Percentiles rank a stretch among this genome's conserved stretches.
These are phyloP conservation scores for Pseudorectes ferrugineus DNA, from an alignment of 2,113 vertebrate species.

Conservation along the genomic window DNA sequence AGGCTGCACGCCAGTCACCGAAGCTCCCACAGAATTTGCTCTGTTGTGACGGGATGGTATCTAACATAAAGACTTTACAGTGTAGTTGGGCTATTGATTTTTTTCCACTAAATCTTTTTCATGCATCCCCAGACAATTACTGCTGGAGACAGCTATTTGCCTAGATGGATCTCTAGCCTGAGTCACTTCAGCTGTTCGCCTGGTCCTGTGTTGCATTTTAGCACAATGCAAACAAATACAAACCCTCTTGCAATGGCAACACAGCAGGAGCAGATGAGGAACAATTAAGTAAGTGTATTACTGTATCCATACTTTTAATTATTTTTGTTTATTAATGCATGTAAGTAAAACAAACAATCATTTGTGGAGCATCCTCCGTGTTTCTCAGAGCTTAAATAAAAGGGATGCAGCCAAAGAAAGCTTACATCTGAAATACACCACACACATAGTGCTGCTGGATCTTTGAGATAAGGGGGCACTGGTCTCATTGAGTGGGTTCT, in stretches of 20 bases:
- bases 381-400: background rate
- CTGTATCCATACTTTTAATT: background rate
- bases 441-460: rapidly evolving
- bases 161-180: background rate
- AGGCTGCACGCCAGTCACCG: background rate
- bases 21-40: rapidly evolving
- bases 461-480: background rate
- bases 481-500: background rate
- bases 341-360: background rate
- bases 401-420: background rate
- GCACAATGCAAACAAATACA: background rate
- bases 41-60: rapidly evolving
- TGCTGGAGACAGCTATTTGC: background rate
- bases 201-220: background rate
- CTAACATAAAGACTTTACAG: background rate
- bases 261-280: background rate
- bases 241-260: background rate
- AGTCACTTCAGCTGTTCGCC: background rate
- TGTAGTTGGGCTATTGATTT: background rate
- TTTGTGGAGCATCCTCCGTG: background rate
- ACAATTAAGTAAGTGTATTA: background rate
- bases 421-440: background rate
- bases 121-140: background rate
- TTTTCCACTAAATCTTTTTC: background rate
- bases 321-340: background rate